These are phyloP conservation scores for Trogon melanurus DNA, from an alignment of 2,113 vertebrate species.

Conservation along the genomic window DNA sequence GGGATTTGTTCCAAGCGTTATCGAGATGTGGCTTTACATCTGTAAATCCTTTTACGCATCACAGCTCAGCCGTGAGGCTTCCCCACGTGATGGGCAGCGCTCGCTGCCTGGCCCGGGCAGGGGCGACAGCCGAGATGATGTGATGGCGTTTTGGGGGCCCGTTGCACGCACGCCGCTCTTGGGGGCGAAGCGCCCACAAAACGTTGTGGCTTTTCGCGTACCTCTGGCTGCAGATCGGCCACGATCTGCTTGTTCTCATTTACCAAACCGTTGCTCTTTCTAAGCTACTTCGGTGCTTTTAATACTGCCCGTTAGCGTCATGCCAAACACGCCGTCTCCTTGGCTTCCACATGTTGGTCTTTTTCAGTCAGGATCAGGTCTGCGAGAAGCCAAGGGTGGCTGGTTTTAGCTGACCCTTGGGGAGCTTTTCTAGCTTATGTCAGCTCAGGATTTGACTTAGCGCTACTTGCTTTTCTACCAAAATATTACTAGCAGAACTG, in stretches of 20 bases:
- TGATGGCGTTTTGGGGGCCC: fast-evolving
- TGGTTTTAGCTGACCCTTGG: neutral
- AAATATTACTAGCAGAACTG: neutral
- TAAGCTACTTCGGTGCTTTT: fast-evolving
- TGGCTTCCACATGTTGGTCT: fast-evolving
- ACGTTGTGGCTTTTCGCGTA: fast-evolving
- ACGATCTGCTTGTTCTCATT: fast-evolving
- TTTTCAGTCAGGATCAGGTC: neutral
- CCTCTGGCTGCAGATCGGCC: neutral
- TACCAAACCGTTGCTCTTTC: fast-evolving
- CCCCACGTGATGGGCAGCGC: constrained; percentile 48
- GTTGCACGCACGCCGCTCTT: fast-evolving
- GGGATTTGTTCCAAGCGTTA: constrained; percentile 70
- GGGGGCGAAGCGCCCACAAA: neutral
- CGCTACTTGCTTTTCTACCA: neutral
- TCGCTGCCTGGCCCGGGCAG: neutral
- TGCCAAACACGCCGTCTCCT: fast-evolving
- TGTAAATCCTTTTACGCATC: constrained; percentile 75
- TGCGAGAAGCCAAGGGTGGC: neutral
- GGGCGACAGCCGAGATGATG: neutral
- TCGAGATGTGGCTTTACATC: constrained; percentile 70
- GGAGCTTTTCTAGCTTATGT: neutral
- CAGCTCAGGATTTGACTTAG: neutral
- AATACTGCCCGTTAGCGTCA: fast-evolving
- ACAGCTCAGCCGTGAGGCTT: constrained; percentile 66